Conservation (phyloP, 2,797 vertebrate genomes). For the Smutsia gigantea region DNA sequence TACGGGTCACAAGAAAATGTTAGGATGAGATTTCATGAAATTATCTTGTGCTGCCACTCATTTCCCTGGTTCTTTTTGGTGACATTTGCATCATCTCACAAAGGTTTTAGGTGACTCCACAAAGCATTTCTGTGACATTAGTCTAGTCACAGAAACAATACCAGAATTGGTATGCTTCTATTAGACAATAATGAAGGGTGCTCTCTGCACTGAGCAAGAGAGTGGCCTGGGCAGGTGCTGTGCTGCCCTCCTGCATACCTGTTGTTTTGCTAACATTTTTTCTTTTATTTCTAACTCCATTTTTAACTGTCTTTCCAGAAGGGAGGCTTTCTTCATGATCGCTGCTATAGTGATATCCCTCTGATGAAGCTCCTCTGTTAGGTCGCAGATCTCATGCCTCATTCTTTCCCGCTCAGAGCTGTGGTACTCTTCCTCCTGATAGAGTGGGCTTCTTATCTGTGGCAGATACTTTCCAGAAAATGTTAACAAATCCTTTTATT, state of each 20-base stretch:
- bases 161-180: slow-evolving; percentile 4
- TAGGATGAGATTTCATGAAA: slow-evolving; percentile 1
- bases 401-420: slow-evolving; percentile 84
- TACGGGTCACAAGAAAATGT: neutral
- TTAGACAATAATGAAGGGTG: neutral
- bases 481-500: neutral
- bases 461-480: slow-evolving; percentile 75
- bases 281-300: slow-evolving; percentile 87
- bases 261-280: slow-evolving; percentile 85
- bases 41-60: slow-evolving; percentile 32
- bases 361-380: slow-evolving; percentile 87
- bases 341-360: slow-evolving; percentile 90
- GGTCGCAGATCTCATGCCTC: slow-evolving; percentile 86
- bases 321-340: slow-evolving; percentile 86
- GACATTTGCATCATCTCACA: slow-evolving; percentile 12
- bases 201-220: neutral
- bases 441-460: slow-evolving; percentile 85
- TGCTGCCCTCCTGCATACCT: slow-evolving; percentile 83
- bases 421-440: slow-evolving; percentile 77
- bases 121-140: neutral
- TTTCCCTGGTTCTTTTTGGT: slow-evolving; percentile 30
- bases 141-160: slow-evolving; percentile 40
- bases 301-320: slow-evolving; percentile 88
- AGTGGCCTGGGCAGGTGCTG: slow-evolving; percentile 33
- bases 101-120: slow-evolving; percentile 24